phyloP scores from a whole-genome alignment of 2,797 vertebrate genomes.

The Peromyscus aztecus region DNA sequence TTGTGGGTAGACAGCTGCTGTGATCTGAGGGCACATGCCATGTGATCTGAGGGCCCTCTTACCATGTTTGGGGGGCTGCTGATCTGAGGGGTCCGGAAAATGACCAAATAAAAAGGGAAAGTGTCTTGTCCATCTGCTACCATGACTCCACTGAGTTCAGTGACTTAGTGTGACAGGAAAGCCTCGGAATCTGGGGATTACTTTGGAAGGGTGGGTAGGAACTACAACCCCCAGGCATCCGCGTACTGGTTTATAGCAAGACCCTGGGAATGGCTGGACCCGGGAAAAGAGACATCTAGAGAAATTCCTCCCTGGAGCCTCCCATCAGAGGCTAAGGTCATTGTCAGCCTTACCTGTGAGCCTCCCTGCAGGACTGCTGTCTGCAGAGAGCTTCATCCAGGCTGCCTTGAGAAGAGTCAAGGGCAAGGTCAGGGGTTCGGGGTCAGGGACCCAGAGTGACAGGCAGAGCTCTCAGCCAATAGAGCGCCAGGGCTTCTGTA shows the following conservation, averaged over 20 bases:
- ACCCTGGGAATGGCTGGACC: neutral
- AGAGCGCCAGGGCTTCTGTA: neutral
- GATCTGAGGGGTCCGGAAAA: slow-evolving; percentile 9
- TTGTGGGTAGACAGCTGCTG: neutral
- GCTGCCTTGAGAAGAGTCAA: neutral
- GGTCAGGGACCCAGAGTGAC: neutral
- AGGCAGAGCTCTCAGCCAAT: neutral
- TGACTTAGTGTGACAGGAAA: neutral
- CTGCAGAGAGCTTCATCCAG: neutral
- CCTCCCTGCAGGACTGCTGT: neutral
- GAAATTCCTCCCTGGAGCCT: neutral
- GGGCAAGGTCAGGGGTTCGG: neutral
- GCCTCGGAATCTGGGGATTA: neutral
- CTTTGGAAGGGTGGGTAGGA: neutral
- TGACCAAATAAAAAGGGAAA: slow-evolving; percentile 76
- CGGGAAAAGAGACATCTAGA: neutral
- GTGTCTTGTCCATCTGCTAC: neutral
- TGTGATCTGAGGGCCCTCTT: neutral
- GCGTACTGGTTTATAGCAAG: neutral
- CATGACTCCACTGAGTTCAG: neutral
- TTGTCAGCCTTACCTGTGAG: neutral
- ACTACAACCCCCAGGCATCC: neutral
- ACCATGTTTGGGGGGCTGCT: neutral
- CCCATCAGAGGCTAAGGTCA: neutral
- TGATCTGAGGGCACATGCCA: neutral